Evolutionary conservation across 2,113 vertebrate genomes (phyloP).

Genomic region (Cacatua alba): DNA sequence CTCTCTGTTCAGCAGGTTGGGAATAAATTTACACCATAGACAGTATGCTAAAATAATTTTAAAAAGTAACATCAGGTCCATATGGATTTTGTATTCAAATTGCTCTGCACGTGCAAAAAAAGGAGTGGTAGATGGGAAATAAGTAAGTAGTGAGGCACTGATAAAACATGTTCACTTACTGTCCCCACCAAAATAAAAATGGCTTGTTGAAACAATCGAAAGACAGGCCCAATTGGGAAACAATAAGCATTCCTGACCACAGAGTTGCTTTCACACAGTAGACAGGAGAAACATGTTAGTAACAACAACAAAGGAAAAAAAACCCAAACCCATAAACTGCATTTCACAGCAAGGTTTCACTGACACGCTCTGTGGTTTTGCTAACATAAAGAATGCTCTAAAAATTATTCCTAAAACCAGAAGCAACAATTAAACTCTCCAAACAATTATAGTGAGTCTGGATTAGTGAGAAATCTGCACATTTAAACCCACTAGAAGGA

Average conservation of each 20-base stretch:
- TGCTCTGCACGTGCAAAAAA: not conserved
- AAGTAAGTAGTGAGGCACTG: not conserved
- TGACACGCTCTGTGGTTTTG: not conserved
- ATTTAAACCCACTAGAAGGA: not conserved
- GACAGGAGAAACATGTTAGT: not conserved
- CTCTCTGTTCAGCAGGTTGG: not conserved
- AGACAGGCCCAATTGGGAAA: not conserved
- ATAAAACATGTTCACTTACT: not conserved
- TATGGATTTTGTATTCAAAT: not conserved
- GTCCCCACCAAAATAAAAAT: not conserved
- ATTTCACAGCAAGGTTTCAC: not conserved
- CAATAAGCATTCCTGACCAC: not conserved
- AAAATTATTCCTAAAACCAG: not conserved
- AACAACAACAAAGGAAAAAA: not conserved
- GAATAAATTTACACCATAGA: not conserved
- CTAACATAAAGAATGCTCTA: not conserved
- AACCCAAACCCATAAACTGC: not conserved
- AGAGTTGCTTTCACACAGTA: not conserved
- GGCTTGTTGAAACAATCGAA: not conserved
- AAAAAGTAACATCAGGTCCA: not conserved
- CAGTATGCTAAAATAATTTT: not conserved
- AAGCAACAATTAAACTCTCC: not conserved
- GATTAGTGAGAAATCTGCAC: not conserved
- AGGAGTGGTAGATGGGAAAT: not conserved
- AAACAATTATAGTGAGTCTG: fast-evolving